Base-by-base conservation (phyloP, 2,113 vertebrate genomes). In the Acanthochromis polyacanthus region DNA sequence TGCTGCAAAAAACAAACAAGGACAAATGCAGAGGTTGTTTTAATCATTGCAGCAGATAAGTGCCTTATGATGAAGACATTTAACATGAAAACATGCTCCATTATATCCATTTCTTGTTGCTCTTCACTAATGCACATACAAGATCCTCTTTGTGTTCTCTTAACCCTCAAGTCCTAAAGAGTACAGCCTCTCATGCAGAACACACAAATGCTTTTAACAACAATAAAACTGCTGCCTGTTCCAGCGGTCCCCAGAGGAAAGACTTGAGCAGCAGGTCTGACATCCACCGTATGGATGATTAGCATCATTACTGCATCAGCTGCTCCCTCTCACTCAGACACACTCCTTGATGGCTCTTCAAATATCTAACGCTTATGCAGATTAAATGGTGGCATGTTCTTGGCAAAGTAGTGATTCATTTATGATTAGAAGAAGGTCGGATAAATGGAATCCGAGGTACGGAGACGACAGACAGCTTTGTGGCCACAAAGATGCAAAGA, bases 281-380 rank as follows among this genome's bases (percentile, higher is more conserved):
- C 81, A 89, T 80, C 83, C 66, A 32, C 78, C 70, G 66, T 89
- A 78, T 88, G 81, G 82, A 83, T 80, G 81, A 91, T 93, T 89
- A 89, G 81, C 84, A 79, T 85, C 82, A 88, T 92, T 90, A 87
- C 81, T 70, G 84, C 77, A 83, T 89, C 89, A 85, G 75, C 84
- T 90, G 82, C 80, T 84, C 83, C 36, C 75, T 55, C 82, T 81
- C 75, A 57, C 71, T 15, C 30, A 58, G 22, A 46, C 64, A 50
- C 65, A 69, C 64, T 48, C 69, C 48, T 43, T 53, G 36, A 83
- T 72, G 58, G 61, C 82, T 86, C 63, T 83, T 86, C 77, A 86
- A 48, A 87, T 62, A 75, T 70, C 55, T 52, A 19, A 75, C 64
- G 77, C 75, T 79, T 53, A 71, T 72, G 64, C 71, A 78, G 46